Conservation (phyloP, 2,888 invertebrate genomes). For the Heliconius cydno region DNA sequence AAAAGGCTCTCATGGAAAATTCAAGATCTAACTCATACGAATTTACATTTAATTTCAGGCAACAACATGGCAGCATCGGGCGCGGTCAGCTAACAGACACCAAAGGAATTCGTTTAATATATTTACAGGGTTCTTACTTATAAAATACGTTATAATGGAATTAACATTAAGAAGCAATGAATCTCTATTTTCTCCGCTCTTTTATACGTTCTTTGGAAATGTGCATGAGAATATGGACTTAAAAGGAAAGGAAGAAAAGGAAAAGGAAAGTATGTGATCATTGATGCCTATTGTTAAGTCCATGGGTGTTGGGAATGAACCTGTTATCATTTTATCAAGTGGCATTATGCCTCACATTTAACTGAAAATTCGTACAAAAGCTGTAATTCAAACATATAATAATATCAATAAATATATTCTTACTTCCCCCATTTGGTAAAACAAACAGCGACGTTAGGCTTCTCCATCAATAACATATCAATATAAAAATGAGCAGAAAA, state of each 20-base stretch:
- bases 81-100: slow-evolving; percentile 29
- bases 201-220: not conserved
- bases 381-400: too few species aligned
- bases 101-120: slow-evolving; percentile 7
- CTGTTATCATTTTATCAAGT: too few species aligned
- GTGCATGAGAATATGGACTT: not conserved
- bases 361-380: too few species aligned
- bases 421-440: too few species aligned
- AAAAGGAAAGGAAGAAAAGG: too few species aligned
- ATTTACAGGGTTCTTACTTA: not conserved
- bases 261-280: not conserved
- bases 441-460: too few species aligned
- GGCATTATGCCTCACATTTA: too few species aligned
- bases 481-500: too few species aligned
- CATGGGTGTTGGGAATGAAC: too few species aligned
- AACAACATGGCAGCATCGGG: slow-evolving; percentile 19
- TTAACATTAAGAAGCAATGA: not conserved
- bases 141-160: not conserved
- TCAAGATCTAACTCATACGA: slow-evolving; percentile 34
- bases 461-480: too few species aligned
- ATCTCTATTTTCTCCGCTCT: not conserved
- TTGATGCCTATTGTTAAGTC: not conserved
- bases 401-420: too few species aligned
- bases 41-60: slow-evolving; percentile 33
- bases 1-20: slow-evolving; percentile 41